phyloP scores from a whole-genome alignment of 1,140 invertebrate species.

The Archegozetes longisetosus region DNA sequence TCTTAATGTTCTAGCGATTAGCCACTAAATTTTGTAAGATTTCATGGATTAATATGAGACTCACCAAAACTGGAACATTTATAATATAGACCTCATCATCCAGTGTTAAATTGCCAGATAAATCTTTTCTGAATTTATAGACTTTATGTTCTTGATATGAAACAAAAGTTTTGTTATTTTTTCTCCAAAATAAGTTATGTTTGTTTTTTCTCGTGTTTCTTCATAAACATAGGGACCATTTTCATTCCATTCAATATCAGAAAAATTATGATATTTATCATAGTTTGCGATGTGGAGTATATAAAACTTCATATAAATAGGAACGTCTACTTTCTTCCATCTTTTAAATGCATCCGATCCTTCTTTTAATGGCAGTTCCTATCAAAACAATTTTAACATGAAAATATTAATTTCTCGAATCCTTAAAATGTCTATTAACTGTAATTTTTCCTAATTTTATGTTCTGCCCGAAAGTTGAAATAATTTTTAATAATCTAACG shows the following conservation, averaged over 20 bases:
- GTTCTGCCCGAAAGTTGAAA: too few relatives aligned
- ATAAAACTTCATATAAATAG: neutral
- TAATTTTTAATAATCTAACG: too few relatives aligned
- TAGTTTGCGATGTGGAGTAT: neutral
- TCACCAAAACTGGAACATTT: neutral
- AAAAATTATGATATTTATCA: neutral
- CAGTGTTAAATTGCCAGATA: neutral
- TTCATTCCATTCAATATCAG: neutral
- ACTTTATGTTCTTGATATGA: neutral
- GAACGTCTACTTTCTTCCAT: neutral
- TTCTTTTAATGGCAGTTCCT: neutral
- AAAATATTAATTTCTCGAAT: too few relatives aligned
- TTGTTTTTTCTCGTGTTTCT: neutral
- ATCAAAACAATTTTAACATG: too few relatives aligned
- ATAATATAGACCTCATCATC: neutral
- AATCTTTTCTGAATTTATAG: neutral
- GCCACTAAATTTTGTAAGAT: too few relatives aligned
- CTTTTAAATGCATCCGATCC: neutral
- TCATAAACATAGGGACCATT: neutral
- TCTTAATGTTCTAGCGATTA: too few relatives aligned
- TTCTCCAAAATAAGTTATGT: neutral
- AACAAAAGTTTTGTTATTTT: neutral
- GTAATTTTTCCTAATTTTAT: too few relatives aligned
- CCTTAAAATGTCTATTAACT: too few relatives aligned
- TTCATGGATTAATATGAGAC: too few relatives aligned